Conservation (phyloP, 2,888 invertebrate genomes). For the Oscheius onirici region DNA sequence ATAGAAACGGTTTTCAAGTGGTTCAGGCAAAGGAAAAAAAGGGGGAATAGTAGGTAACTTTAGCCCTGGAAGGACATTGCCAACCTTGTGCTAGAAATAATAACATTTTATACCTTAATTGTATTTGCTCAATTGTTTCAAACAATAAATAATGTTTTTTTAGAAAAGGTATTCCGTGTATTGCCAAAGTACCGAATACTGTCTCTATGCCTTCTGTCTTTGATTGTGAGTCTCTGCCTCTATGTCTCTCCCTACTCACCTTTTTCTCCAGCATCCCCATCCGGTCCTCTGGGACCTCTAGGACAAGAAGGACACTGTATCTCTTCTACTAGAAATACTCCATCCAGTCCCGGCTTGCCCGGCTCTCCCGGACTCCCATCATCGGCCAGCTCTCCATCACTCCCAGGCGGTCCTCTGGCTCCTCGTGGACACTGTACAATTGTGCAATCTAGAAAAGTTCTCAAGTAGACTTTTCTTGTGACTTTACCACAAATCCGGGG, state of each 20-base stretch:
- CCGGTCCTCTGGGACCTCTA: conserved; percentile 47
- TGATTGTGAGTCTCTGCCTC: not conserved
- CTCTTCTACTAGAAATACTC: conserved; percentile 49
- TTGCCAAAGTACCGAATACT: no score
- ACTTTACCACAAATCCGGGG: conserved; percentile 27
- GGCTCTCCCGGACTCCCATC: conserved; percentile 46
- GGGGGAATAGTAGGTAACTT: no score
- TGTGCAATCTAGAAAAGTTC: conserved; percentile 44
- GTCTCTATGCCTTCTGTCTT: not conserved
- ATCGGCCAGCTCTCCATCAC: conserved; percentile 44
- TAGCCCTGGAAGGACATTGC: no score
- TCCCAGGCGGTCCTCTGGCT: conserved; percentile 49
- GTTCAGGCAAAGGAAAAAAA: no score
- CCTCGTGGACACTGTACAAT: conserved; percentile 51
- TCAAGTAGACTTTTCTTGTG: not conserved
- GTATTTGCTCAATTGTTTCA: no score
- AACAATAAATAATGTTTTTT: no score
- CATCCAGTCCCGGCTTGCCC: conserved; percentile 50
- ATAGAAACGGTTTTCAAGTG: no score
- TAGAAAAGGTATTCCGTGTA: no score
- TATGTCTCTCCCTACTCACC: conserved; percentile 24
- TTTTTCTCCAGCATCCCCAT: conserved; percentile 43
- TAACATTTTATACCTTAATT: no score
- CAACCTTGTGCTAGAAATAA: no score
- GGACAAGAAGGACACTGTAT: conserved; percentile 53